Conservation (phyloP, 1,140 invertebrate species). For the Pseudobourletiella spinata region DNA sequence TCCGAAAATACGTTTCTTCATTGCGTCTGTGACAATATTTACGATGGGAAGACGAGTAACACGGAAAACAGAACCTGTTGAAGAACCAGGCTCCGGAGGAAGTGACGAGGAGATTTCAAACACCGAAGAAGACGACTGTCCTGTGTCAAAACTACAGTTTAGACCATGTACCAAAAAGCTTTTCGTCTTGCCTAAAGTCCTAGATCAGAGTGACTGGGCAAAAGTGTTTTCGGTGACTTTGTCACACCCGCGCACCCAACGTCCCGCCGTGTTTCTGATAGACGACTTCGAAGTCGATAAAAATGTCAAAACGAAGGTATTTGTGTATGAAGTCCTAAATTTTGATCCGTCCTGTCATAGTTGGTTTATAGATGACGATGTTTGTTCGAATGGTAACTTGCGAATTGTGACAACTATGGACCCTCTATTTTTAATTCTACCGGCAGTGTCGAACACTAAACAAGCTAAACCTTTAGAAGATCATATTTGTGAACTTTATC, state of each 20-base stretch:
- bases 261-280: neutral
- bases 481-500: slow-evolving; percentile 25
- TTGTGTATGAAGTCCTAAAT: neutral
- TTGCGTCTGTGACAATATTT: no score
- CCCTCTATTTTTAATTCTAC: neutral
- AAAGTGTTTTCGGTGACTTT: neutral
- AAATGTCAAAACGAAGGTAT: neutral
- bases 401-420: neutral
- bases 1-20: no score
- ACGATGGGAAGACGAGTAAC: no score
- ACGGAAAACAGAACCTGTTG: no score
- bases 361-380: neutral
- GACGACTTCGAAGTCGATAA: no score
- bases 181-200: no score
- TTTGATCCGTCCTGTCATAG: neutral
- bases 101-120: no score
- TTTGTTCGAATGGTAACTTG: neutral
- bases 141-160: no score
- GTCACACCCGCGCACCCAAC: neutral
- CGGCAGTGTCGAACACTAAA: slow-evolving; percentile 4
- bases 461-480: slow-evolving; percentile 29
- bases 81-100: no score
- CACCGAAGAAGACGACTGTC: no score
- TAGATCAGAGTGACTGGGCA: neutral
- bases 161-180: no score